Percentiles rank a stretch among this genome's conserved stretches.
Conservation (phyloP, 2,113 vertebrate genomes). For the Myanophis thanlyinensis region DNA sequence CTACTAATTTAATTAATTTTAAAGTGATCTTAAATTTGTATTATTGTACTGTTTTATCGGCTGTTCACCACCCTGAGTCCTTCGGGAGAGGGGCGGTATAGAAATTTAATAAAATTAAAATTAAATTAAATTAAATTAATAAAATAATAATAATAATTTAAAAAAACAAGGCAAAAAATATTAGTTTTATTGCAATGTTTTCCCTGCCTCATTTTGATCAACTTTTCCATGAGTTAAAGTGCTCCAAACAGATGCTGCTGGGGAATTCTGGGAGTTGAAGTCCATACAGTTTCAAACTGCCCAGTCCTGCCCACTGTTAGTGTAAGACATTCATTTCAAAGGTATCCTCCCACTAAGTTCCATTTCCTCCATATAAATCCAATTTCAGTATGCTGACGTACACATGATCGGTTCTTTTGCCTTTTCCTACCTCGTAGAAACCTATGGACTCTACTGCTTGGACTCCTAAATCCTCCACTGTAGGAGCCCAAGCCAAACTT, state of each 20-base stretch:
- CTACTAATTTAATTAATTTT: too few relatives aligned
- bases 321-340: not conserved
- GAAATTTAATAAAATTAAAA: too few relatives aligned
- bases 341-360: not conserved
- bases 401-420: slow-evolving; percentile 10
- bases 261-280: not conserved
- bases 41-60: too few relatives aligned
- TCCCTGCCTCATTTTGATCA: not conserved
- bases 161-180: not conserved
- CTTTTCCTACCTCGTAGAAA: slow-evolving; percentile 42
- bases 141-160: too few relatives aligned
- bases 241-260: not conserved
- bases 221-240: not conserved
- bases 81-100: too few relatives aligned
- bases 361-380: slow-evolving; percentile 9
- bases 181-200: not conserved
- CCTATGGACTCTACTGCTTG: slow-evolving; percentile 38
- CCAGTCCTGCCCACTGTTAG: not conserved
- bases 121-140: too few relatives aligned
- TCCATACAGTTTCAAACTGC: not conserved
- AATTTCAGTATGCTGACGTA: slow-evolving; percentile 32
- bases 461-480: slow-evolving; percentile 21
- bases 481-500: not conserved
- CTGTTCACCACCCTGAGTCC: too few relatives aligned
- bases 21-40: too few relatives aligned